A percentile compares a stretch with the other conserved stretches of the same genome.
Evolutionary conservation across 2,888 invertebrate genomes (phyloP).

Genomic region (Leptopilina drosophilae): DNA sequence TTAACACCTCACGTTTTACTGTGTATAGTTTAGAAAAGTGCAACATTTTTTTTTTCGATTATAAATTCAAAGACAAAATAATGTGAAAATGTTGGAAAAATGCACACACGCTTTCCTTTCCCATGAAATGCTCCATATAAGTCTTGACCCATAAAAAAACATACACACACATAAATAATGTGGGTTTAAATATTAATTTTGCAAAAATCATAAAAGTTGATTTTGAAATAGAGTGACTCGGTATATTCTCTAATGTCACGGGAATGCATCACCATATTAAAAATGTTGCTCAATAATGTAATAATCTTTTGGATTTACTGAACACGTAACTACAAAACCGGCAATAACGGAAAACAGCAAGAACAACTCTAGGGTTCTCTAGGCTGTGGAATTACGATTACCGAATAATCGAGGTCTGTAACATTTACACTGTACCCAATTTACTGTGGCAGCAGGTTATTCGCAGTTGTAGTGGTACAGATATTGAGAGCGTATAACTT

Average conservation of each 20-base stretch:
- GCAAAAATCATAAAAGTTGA: neutral
- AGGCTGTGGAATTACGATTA: slow-evolving; percentile 27
- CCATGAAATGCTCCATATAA: neutral
- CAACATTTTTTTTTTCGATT: neutral
- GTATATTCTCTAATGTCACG: neutral
- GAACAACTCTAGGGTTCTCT: neutral
- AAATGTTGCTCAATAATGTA: slow-evolving; percentile 14
- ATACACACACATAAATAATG: neutral
- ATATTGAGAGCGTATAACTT: slow-evolving; percentile 10
- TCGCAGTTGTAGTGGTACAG: neutral
- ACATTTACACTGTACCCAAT: slow-evolving; percentile 33
- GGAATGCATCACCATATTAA: slow-evolving; percentile 5
- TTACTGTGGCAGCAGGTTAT: slow-evolving; percentile 17
- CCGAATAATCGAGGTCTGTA: slow-evolving; percentile 21
- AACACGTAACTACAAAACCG: slow-evolving; percentile 11
- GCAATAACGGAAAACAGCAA: slow-evolving; percentile 10
- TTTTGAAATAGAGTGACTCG: neutral
- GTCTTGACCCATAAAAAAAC: neutral
- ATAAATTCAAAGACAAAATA: neutral
- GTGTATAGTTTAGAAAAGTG: neutral
- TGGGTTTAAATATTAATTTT: neutral
- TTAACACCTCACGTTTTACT: too few species aligned
- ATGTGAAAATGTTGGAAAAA: neutral
- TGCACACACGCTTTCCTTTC: neutral
- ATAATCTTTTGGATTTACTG: slow-evolving; percentile 28